Evolutionary conservation across 2,888 invertebrate genomes (phyloP).

Genomic region (Drosophila affinis): DNA sequence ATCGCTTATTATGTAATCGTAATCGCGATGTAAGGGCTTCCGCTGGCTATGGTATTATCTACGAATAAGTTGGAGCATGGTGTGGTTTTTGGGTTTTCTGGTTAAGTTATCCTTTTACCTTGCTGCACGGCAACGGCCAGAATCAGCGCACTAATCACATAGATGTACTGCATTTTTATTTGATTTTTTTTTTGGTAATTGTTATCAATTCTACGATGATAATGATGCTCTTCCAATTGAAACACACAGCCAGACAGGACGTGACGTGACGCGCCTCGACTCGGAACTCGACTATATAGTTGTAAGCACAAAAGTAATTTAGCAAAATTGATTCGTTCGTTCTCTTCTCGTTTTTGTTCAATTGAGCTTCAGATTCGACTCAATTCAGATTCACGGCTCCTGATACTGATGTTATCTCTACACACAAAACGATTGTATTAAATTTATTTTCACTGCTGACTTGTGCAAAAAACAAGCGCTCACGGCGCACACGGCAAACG

Average conservation of each 20-base stretch:
- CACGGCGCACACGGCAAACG: conserved; percentile 48
- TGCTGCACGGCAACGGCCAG: conserved; percentile 83
- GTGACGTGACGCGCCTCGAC: not conserved
- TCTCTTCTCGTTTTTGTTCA: conserved; percentile 8
- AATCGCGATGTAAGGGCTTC: conserved; percentile 47
- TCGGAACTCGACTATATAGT: conserved; percentile 11
- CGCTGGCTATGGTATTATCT: conserved; percentile 19
- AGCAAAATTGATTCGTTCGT: conserved; percentile 1
- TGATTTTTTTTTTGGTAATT: conserved; percentile 29
- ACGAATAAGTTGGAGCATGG: not conserved
- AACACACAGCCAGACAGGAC: conserved; percentile 6
- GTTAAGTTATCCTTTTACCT: conserved; percentile 80
- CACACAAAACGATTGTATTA: conserved; percentile 11
- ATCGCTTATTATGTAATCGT: conserved; percentile 82
- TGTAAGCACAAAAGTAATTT: conserved; percentile 17
- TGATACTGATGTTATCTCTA: conserved; percentile 12
- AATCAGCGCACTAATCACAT: conserved; percentile 82
- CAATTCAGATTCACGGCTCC: conserved; percentile 18
- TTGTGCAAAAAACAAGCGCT: conserved; percentile 47
- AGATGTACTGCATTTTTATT: conserved; percentile 81
- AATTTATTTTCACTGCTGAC: conserved; percentile 7
- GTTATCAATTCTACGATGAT: not conserved
- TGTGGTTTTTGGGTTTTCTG: not conserved
- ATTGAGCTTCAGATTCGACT: conserved; percentile 8
- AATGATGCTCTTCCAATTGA: not conserved